A percentile compares a stretch with the other conserved stretches of the same genome.
phyloP scores from a whole-genome alignment of 2,797 vertebrate genomes.

The Gadopsis bispinosus region DNA sequence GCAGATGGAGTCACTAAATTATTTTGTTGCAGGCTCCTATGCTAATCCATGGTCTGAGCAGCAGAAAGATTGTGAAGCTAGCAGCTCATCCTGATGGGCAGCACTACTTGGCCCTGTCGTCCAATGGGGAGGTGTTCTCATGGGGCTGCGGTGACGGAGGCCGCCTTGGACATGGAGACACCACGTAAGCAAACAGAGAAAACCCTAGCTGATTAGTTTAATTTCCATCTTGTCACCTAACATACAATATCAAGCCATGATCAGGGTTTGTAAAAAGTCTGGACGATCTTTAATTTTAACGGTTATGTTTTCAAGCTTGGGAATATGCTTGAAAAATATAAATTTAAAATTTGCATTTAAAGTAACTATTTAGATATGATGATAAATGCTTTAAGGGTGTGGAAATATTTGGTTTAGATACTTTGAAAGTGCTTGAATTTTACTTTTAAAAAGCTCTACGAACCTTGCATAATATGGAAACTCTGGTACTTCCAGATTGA shows the following conservation, averaged over 20 bases:
- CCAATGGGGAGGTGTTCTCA: slow-evolving; percentile 96
- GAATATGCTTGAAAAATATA: no score
- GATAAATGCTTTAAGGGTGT: no score
- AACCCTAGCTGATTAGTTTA: not conserved
- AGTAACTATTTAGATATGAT: no score
- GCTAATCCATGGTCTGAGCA: slow-evolving; percentile 92
- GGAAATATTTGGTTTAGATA: no score
- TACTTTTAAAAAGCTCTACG: no score
- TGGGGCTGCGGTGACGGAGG: slow-evolving; percentile 99
- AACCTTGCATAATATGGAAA: not conserved
- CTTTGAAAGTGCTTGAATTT: no score
- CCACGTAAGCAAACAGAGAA: slow-evolving; percentile 86
- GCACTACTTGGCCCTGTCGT: slow-evolving; percentile 94
- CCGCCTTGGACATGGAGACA: slow-evolving; percentile 97
- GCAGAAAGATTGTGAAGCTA: slow-evolving; percentile 95
- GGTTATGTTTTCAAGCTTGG: no score
- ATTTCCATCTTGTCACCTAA: not conserved
- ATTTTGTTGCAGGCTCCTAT: slow-evolving; percentile 88
- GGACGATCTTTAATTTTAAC: no score
- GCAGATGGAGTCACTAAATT: slow-evolving; percentile 1
- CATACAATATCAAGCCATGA: not conserved
- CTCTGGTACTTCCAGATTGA: not conserved
- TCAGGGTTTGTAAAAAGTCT: no score
- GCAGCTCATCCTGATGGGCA: slow-evolving; percentile 97
- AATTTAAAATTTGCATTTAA: no score